These are phyloP conservation scores for Nasua narica DNA, from an alignment of 2,797 vertebrate genomes.

Conservation along the genomic window DNA sequence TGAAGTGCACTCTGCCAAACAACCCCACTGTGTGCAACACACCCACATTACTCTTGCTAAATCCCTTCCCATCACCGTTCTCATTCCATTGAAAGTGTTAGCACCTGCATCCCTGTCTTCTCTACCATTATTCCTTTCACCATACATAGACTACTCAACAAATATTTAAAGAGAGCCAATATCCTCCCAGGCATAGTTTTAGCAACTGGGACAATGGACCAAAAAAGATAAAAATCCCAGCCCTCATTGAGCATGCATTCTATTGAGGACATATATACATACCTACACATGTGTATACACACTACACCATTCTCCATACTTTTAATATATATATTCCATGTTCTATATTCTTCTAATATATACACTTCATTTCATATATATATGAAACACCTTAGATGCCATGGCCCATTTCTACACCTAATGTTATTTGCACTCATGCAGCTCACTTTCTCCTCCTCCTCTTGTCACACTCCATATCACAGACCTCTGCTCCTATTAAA, in stretches of 20 bases:
- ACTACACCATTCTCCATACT: background rate
- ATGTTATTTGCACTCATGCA: background rate
- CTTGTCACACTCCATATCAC: too few relatives aligned
- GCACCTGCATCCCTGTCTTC: background rate
- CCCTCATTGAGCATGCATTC: background rate
- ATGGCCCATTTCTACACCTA: background rate
- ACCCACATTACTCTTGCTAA: background rate
- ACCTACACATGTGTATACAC: rapidly evolving
- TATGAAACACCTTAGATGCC: background rate
- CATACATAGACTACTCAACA: background rate
- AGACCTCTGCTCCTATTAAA: background rate
- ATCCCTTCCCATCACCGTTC: rapidly evolving
- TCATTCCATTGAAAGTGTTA: background rate
- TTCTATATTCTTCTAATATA: background rate
- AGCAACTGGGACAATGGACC: background rate
- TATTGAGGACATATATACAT: background rate
- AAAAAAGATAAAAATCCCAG: background rate
- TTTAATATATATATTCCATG: background rate
- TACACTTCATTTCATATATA: background rate
- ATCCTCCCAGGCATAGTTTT: background rate
- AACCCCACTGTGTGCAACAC: background rate
- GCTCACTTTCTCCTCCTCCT: background rate
- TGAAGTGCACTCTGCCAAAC: background rate
- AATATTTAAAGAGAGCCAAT: background rate
- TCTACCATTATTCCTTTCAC: background rate